These are phyloP conservation scores for Pluvianellus socialis DNA, from an alignment of 2,113 vertebrate genomes.

Conservation along the genomic window DNA sequence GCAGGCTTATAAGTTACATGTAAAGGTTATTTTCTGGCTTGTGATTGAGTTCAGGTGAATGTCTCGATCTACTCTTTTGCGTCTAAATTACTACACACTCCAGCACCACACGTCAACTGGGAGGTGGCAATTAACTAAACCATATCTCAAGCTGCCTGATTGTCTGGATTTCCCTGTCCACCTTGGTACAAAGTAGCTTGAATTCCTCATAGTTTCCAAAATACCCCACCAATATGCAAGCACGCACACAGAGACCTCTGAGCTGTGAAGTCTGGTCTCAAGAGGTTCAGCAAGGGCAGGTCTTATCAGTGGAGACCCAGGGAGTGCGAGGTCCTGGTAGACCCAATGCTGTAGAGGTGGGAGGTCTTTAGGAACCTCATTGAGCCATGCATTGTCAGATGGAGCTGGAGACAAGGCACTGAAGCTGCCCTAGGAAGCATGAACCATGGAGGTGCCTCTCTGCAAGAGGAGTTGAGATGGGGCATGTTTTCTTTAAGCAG, in stretches of 20 bases:
- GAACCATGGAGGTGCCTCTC: background rate
- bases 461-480: background rate
- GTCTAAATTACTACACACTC: background rate
- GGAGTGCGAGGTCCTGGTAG: background rate
- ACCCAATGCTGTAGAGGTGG: background rate
- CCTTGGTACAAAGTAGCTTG: background rate
- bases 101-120: background rate
- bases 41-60: background rate
- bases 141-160: background rate
- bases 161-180: background rate
- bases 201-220: background rate
- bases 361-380: background rate
- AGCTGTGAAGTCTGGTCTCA: background rate
- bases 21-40: conserved; percentile 1
- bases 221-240: background rate
- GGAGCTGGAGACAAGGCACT: background rate
- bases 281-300: background rate
- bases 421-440: accelerated
- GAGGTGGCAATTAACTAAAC: background rate
- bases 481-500: background rate
- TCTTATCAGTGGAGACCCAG: background rate
- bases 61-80: background rate
- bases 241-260: background rate
- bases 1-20: background rate
- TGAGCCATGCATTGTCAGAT: background rate